Base-by-base conservation (phyloP, 92 coral and sea anemone genomes). In the Hydrozoanthus gracilis region DNA sequence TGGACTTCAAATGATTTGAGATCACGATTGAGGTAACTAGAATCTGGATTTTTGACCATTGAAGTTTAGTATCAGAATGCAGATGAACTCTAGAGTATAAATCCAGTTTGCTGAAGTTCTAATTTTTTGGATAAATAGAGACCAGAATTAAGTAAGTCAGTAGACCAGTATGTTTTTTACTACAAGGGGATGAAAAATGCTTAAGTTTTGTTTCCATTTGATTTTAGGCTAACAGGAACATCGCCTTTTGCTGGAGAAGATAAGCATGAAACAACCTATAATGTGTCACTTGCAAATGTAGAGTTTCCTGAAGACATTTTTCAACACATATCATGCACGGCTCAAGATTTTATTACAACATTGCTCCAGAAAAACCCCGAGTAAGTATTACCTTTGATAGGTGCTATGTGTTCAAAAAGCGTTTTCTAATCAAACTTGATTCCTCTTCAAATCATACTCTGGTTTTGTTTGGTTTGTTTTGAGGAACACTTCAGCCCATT, bases 201-300 rank as follows among this genome's bases (percentile, higher is more conserved):
- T 58, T 11, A 3, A 8, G 15, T 12, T 27, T 15, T 68, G 8
- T 68, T 79, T 12, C 16, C 76, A 47, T 83, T 51, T 83, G 14
- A 13, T 46, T 77, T 52, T 68, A 94, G 98, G 98, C 73, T 94
- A 44, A 94, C 98, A 47, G 98, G 98, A 6, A 67, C 83, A 86
- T 94, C 98, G 27, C 98, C 98, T 55, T 94, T 94, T 84, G 98
- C 98, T 72, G 98, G 98, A 15, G 98, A 92, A 3, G 98, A 94
- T 58, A 94, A 94, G 44, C 95, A 94, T 44, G 98, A 94, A 66
- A 94, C 98, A 7, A 92, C 94, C 75, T 92, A 92, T 86, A 94
- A 94, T 69, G 98, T 94, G 5, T 94, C 98, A 62, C 74, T 94
- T 20, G 95, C 90, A 50, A 88, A 92, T 8, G 82, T 92, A 83